phyloP scores from a whole-genome alignment of 2,888 invertebrate genomes.

The Platycheirus albimanus region DNA sequence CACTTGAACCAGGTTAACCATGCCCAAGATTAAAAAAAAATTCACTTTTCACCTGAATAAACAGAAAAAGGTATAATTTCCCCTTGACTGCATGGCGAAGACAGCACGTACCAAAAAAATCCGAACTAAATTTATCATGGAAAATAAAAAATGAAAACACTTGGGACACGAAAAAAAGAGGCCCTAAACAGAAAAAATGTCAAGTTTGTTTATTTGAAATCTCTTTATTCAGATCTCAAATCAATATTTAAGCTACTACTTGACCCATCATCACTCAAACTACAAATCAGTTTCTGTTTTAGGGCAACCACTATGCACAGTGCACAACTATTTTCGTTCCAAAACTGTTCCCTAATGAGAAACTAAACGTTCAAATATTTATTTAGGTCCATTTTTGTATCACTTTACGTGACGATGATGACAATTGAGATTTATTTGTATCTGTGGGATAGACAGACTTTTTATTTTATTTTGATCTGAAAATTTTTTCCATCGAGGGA shows the following conservation, averaged over 20 bases:
- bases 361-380: conserved; percentile 58
- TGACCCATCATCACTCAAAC: conserved; percentile 54
- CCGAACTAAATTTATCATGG: not conserved
- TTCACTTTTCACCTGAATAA: conserved; percentile 63
- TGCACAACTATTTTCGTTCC: conserved; percentile 5
- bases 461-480: not conserved
- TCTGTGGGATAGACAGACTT: not conserved
- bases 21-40: conserved; percentile 8
- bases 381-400: conserved; percentile 46
- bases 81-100: not conserved
- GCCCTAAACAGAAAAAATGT: conserved; percentile 41
- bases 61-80: conserved; percentile 34
- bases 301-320: conserved; percentile 8
- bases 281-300: conserved; percentile 49
- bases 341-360: conserved; percentile 17
- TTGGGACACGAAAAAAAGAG: conserved; percentile 7
- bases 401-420: conserved; percentile 4
- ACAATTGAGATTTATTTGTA: conserved; percentile 11
- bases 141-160: conserved; percentile 28
- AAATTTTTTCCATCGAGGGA: conserved; percentile 17
- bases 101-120: conserved; percentile 37
- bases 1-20: conserved; percentile 5
- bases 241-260: conserved; percentile 55
- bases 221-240: conserved; percentile 35
- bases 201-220: conserved; percentile 39